Evolutionary conservation across 1,140 invertebrate genomes (phyloP), one percentile per base, ranked within the genome.

Genomic region (Pseudoatta argentina): DNA sequence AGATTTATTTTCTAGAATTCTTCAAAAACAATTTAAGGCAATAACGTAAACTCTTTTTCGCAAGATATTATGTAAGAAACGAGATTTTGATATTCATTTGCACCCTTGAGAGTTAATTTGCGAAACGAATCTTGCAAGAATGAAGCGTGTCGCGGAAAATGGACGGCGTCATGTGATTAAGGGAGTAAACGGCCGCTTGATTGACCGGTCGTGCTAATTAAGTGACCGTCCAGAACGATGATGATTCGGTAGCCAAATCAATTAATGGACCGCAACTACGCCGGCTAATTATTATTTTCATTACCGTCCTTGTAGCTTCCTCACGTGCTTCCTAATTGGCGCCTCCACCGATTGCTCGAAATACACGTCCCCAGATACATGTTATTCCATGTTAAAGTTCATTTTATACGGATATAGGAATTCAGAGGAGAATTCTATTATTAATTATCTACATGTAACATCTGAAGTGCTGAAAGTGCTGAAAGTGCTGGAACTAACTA

Each of bases 261-360:
- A 83, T 83, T 83, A 83, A 83, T 83, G 55, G n/a, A 63, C 79
- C 79, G 39, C 79, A 75, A 63, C 24, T n/a, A 16, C 57, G 69
- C 39, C 8, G 44, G 79, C 24, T 75, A 83, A 83, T 83, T 83
- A 75, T 75, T 75, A 83, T 83, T 83, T 83, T 83, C 79, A 83
- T 83, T 83, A 75, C 61, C 55, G 69, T 51, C 69, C 79, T 83
- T 83, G 69, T 61, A 83, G 39, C 57, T 83, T 73, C 69, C 69
- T 75, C 79, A 83, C 55, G 57, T 59, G 69, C 69, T 59, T 61
- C 55, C 79, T 83, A 83, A 83, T 83, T 83, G 69, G 79, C 69
- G 79, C 73, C 24, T 73, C 69, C 27, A 14, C 39, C 55, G 55
- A 61, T 83, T 83, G 79, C 18, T n/a, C 69, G 34, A 55, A 73